These are phyloP conservation scores for Agrochola macilenta DNA, from an alignment of 2,888 invertebrate species.

Conservation along the genomic window DNA sequence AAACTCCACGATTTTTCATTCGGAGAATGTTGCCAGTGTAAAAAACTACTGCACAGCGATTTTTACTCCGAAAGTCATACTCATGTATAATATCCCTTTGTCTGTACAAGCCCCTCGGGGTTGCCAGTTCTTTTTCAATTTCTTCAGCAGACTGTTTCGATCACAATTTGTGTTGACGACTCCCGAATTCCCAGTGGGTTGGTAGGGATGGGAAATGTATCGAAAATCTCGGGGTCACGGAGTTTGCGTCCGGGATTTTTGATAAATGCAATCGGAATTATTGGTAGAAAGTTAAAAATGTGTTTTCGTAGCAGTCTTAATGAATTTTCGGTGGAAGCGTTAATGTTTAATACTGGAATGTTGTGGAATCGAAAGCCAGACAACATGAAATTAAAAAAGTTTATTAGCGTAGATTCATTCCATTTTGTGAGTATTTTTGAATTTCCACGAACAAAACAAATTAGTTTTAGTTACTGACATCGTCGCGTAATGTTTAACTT, in stretches of 20 bases:
- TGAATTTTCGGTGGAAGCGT: constrained; percentile 12
- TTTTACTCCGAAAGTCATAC: constrained; percentile 53
- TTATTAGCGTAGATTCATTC: constrained; percentile 1
- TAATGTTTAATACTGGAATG: constrained; percentile 18
- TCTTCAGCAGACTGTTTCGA: constrained; percentile 60
- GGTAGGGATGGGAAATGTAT: constrained; percentile 48
- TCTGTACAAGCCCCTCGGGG: constrained; percentile 50
- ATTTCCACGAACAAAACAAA: constrained; percentile 9
- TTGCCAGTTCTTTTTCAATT: constrained; percentile 66
- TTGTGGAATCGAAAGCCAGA: constrained; percentile 18
- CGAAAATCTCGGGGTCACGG: constrained; percentile 21
- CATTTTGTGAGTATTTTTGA: constrained; percentile 10
- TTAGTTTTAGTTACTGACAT: not conserved
- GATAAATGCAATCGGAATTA: constrained; percentile 17
- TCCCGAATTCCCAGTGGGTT: constrained; percentile 57
- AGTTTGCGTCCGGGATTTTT: constrained; percentile 25
- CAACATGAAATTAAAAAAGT: constrained; percentile 44
- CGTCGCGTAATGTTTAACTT: not conserved
- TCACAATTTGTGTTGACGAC: constrained; percentile 68
- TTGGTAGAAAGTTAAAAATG: constrained; percentile 15
- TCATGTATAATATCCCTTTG: constrained; percentile 59
- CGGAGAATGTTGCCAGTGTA: constrained; percentile 27
- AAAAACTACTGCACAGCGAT: constrained; percentile 36
- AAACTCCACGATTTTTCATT: constrained; percentile 47
- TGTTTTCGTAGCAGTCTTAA: constrained; percentile 13